Base-by-base conservation (phyloP, 1,140 invertebrate genomes). In the Dinothrombium tinctorium region DNA sequence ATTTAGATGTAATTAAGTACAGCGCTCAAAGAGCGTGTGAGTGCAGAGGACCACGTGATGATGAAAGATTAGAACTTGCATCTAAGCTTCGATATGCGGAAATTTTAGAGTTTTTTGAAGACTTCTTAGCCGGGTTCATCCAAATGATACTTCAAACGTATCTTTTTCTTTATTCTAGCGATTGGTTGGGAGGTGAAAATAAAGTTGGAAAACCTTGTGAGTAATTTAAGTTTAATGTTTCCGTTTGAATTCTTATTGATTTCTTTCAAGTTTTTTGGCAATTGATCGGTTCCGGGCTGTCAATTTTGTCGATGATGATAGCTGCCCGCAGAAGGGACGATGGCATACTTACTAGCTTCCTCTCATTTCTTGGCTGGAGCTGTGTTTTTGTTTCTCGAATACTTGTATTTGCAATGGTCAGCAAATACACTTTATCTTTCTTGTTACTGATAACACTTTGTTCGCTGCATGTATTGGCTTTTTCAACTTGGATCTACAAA, bases 51-150 rank as follows among this genome's bases (percentile, higher is more conserved):
- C 35, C 46, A 5, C 44, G 46, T 15, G 6, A 29, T n/a, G 38
- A 45, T 8, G 52, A 53, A 37, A 26, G 38, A 25, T 37, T 49
- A 25, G 42, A 53, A n/a, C 32, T 50, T 23, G 32, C 33, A 3
- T 20, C 19, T 1, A 9, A 53, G 11, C 39, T 47, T 28, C 40
- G 45, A 20, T 41, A 44, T 33, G 48, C 51, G 8, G 39, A 44
- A 17, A 45, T 50, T 4, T 37, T 53, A 8, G 52, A 53, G 35
- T 53, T 53, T 41, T 53, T 53, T 33, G 50, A 53, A 40, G 52
- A 53, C 21, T 53, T 53, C 37, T 53, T 51, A 32, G 51, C 52
- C n/a, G 52, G 51, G 9, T 50, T 53, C 17, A 32, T 49, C 8
- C 51, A 51, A 41, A 35, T 53, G 3, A 9, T 53, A 2, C 28